Conservation (phyloP, 2,113 vertebrate genomes). For the Passer montanus region DNA sequence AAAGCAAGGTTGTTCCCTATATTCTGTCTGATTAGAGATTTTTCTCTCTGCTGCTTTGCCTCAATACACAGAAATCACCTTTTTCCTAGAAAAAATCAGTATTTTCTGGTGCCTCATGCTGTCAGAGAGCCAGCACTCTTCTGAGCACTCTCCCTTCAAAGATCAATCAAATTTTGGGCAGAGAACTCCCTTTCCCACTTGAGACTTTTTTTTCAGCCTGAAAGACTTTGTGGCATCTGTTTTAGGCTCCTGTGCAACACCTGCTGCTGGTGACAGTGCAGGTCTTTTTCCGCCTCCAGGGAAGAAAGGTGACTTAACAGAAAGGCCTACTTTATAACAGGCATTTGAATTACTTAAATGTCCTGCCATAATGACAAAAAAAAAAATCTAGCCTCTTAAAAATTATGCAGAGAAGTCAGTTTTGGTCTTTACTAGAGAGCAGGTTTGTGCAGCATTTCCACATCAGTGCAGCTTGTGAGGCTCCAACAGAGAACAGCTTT, state of each 20-base stretch:
- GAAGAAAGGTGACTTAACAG: slow-evolving; percentile 13
- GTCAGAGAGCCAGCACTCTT: slow-evolving; percentile 31
- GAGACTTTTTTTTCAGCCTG: slow-evolving; percentile 22
- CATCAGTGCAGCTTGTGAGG: neutral
- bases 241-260: slow-evolving; percentile 20
- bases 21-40: neutral
- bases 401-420: neutral
- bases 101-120: slow-evolving; percentile 43
- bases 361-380: neutral
- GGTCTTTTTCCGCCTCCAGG: neutral
- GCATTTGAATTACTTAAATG: neutral
- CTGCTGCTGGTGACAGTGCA: slow-evolving; percentile 28
- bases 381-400: neutral
- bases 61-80: neutral
- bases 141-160: slow-evolving; percentile 49
- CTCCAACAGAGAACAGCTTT: neutral
- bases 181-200: slow-evolving; percentile 5
- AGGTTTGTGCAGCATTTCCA: neutral
- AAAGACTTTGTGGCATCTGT: slow-evolving; percentile 40
- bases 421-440: slow-evolving; percentile 13
- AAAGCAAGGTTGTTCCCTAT: neutral
- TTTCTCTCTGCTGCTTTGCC: slow-evolving; percentile 22
- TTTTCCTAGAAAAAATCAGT: slow-evolving; percentile 48
- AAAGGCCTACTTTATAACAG: slow-evolving; percentile 11
- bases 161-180: slow-evolving; percentile 25